Evolutionary conservation across 2,113 vertebrate species (phyloP).

Genomic region (Trogon surrucura): DNA sequence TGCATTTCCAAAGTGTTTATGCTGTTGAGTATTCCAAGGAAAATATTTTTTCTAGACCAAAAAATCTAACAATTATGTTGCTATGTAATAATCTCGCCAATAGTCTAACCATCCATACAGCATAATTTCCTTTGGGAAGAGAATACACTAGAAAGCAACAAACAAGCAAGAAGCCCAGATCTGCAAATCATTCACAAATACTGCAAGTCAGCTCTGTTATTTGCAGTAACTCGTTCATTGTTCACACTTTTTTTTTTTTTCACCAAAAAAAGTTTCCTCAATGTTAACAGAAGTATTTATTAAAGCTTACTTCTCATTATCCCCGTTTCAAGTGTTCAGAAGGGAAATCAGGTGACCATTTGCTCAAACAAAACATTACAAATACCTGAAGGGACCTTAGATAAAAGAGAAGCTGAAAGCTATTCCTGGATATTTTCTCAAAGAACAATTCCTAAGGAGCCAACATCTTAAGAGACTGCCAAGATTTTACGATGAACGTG

Average conservation of each 20-base stretch:
- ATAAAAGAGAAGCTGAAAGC: background rate
- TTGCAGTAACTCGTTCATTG: background rate
- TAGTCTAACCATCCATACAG: background rate
- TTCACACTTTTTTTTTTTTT: background rate
- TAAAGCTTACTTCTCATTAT: background rate
- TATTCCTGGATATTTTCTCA: background rate
- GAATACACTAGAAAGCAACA: background rate
- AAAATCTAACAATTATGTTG: background rate
- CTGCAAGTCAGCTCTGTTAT: background rate
- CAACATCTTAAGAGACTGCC: background rate
- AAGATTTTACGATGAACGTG: background rate
- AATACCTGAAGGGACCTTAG: background rate
- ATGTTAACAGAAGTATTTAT: background rate
- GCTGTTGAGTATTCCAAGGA: background rate
- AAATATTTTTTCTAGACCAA: background rate
- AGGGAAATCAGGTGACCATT: background rate
- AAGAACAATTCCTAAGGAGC: background rate
- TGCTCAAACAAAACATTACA: background rate
- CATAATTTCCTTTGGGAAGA: background rate
- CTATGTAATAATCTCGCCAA: background rate
- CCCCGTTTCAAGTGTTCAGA: background rate
- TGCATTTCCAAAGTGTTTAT: background rate
- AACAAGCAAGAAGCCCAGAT: background rate
- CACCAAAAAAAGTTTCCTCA: background rate
- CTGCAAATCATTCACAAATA: background rate